Base-by-base conservation (phyloP, 2,888 invertebrate species). In the Xestia c-nigrum region DNA sequence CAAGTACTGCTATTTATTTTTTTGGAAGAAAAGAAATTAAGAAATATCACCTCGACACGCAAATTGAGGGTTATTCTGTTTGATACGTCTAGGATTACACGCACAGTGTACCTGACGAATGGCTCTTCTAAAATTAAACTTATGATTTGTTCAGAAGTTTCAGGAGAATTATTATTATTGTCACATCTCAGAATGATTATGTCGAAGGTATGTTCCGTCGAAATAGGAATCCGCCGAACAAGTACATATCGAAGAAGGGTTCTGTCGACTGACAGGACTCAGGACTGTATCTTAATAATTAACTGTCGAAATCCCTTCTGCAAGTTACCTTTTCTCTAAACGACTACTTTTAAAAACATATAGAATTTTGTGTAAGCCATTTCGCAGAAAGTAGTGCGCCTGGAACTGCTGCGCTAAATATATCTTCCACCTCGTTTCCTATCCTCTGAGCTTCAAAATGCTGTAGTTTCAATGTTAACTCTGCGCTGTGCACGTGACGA, bases 1-100 rank as follows among this genome's bases (percentile, higher is more conserved):
- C 80, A 61, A 78, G 78, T 61, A 52, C 40, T 55, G 38, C 57
- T 70, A 46, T 84, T 43, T 64, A 19, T 63, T 40, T 72, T 57
- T 52, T 61, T 16, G 16, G 21, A 5, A 47, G 21, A 40, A 52
- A 31, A 14, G 1, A 47, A 50, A 50, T 77, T 40, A 78, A 16
- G 43, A 64, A 47, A 12, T 61, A 21, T 5, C 10, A 72, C 9
- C 40, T 19, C 5, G 14, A 40, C 6, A 40, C 38, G 55, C n/a
- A 5, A 75, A 38, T 12, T 19, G 1, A 64, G 3, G 40, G n/a
- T 43, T n/a, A 64, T 1, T 43, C 4, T 5, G 14, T 64, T 31
- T 31, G 19, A 1, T 3, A 10, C 31, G 31, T 61, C 61, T 61
- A 61, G 19, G 31, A 38, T 10, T 19, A 61, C 61, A 61, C 38